Evolutionary conservation across 2,888 invertebrate genomes (phyloP).

Genomic region (Carcina quercana): DNA sequence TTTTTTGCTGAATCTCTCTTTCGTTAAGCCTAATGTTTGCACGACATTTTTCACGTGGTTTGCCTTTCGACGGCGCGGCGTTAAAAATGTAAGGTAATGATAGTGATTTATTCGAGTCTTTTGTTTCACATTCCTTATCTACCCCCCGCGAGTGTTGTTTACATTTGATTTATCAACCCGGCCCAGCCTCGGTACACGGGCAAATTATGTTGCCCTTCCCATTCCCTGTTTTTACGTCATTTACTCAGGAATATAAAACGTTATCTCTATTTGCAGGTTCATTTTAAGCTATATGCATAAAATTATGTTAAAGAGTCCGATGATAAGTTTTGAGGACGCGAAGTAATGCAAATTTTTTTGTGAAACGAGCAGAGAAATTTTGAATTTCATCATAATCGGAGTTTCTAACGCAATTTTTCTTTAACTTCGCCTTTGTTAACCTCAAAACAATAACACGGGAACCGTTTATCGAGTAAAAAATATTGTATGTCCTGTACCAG

Average conservation of each 20-base stretch:
- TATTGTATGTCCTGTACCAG: too few species aligned
- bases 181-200: constrained; percentile 33
- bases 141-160: constrained; percentile 34
- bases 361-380: too few species aligned
- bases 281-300: constrained; percentile 12
- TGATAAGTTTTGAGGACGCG: too few species aligned
- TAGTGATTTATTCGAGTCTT: constrained; percentile 23
- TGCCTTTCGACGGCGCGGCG: constrained; percentile 2
- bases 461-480: too few species aligned
- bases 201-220: constrained; percentile 43
- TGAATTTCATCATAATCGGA: too few species aligned
- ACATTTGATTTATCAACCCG: constrained; percentile 46
- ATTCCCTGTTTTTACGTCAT: constrained; percentile 43
- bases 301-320: too few species aligned
- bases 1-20: too few species aligned
- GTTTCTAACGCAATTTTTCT: too few species aligned
- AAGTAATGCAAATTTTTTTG: too few species aligned
- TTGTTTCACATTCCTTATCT: constrained; percentile 32
- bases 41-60: constrained; percentile 1
- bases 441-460: too few species aligned
- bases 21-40: too few species aligned
- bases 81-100: constrained; percentile 21
- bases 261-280: constrained; percentile 26
- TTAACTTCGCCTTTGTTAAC: too few species aligned
- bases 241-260: constrained; percentile 34